Conservation (phyloP, 1,140 invertebrate species). For the Calycopis cecrops region DNA sequence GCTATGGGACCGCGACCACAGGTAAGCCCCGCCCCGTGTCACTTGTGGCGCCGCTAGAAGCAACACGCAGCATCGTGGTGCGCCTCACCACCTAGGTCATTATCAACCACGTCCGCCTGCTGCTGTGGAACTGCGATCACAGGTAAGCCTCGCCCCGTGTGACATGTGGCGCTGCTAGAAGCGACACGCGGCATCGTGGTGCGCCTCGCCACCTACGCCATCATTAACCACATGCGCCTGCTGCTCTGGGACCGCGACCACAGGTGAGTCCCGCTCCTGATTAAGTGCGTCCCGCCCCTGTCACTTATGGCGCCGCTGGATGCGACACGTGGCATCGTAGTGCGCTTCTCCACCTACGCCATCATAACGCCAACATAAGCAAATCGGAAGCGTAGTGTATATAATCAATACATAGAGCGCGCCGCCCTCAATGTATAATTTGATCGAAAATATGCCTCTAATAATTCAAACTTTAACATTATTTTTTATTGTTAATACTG, state of each 20-base stretch:
- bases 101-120: conserved; percentile 94
- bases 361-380: no score
- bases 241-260: conserved; percentile 96
- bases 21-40: conserved; percentile 76
- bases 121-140: conserved; percentile 95
- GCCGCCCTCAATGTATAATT: no score
- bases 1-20: conserved; percentile 94
- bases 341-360: conserved; percentile 90
- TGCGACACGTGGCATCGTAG: conserved; percentile 93
- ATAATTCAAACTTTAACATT: no score
- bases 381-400: no score
- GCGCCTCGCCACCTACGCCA: conserved; percentile 89
- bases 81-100: conserved; percentile 92
- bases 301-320: conserved; percentile 95
- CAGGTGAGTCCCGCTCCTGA: conserved; percentile 73
- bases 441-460: no score
- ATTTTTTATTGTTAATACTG: no score
- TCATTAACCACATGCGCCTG: conserved; percentile 95
- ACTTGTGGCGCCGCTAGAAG: conserved; percentile 94
- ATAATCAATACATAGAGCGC: no score
- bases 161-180: conserved; percentile 96
- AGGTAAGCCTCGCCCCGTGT: conserved; percentile 74
- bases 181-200: conserved; percentile 94
- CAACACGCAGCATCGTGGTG: conserved; percentile 94
- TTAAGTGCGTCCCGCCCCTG: no score